phyloP scores from a whole-genome alignment of 92 coral and sea anemone species.

The Nematostella vectensis region DNA sequence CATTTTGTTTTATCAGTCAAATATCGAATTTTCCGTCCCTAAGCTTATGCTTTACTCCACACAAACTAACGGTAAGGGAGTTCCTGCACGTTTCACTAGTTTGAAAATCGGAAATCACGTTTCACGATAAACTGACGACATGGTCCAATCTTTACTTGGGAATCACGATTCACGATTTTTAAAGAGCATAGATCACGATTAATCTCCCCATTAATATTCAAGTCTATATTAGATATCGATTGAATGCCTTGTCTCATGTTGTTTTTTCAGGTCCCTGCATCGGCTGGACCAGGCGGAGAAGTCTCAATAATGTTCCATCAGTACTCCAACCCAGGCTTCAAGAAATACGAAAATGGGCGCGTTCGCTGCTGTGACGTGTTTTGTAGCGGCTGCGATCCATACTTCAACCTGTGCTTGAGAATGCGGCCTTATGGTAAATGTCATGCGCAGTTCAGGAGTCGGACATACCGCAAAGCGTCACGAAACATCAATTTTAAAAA shows the following conservation, averaged over 20 bases:
- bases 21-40: too few species aligned
- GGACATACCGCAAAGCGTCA: neutral
- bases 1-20: too few species aligned
- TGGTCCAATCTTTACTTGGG: too few species aligned
- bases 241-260: neutral
- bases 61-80: too few species aligned
- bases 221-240: neutral
- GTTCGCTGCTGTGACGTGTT: neutral
- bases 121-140: too few species aligned
- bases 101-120: too few species aligned
- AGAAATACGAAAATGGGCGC: neutral
- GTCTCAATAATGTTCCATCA: neutral
- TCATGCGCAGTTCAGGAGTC: neutral
- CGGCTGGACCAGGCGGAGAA: neutral
- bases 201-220: too few species aligned
- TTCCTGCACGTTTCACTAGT: too few species aligned
- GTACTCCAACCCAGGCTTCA: neutral
- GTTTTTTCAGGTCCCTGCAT: neutral
- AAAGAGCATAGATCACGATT: too few species aligned
- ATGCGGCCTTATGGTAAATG: neutral
- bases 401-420: neutral
- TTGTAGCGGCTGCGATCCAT: slow-evolving; percentile 1
- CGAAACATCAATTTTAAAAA: neutral
- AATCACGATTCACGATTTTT: too few species aligned
- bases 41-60: too few species aligned